phyloP scores from a whole-genome alignment of 2,888 invertebrate genomes.

The Nineta flava region DNA sequence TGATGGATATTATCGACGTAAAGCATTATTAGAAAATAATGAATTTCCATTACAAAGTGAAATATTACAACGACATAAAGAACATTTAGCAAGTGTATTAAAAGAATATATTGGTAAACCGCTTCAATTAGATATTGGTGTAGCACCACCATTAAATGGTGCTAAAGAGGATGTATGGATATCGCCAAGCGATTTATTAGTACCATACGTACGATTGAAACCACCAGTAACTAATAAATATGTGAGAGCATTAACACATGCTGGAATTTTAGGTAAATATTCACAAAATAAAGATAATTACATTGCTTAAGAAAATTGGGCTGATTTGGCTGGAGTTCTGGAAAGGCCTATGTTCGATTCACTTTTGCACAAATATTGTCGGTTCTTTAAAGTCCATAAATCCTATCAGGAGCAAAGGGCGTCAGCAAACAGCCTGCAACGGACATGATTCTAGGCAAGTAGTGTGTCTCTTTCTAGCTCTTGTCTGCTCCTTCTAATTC shows the following conservation, averaged over 20 bases:
- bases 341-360: too few relatives aligned
- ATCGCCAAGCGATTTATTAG: constrained; percentile 28
- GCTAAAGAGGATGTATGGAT: constrained; percentile 25
- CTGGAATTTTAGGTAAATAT: constrained; percentile 25
- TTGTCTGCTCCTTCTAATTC: too few relatives aligned
- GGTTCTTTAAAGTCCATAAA: too few relatives aligned
- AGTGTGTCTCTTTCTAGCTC: too few relatives aligned
- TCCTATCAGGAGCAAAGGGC: too few relatives aligned
- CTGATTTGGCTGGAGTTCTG: too few relatives aligned
- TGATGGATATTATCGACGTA: constrained; percentile 4
- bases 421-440: too few relatives aligned
- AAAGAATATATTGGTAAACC: constrained; percentile 21
- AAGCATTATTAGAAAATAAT: neutral
- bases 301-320: neutral
- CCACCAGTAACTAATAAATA: constrained; percentile 25
- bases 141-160: constrained; percentile 21
- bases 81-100: constrained; percentile 16
- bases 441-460: too few relatives aligned
- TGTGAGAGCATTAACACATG: constrained; percentile 26
- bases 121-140: constrained; percentile 20
- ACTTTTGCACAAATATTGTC: too few relatives aligned
- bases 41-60: constrained; percentile 3
- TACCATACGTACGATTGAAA: constrained; percentile 25
- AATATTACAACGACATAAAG: constrained; percentile 1
- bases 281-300: too few relatives aligned